Base-by-base conservation (phyloP, 1,140 invertebrate genomes). In the Ceratitis capitata region DNA sequence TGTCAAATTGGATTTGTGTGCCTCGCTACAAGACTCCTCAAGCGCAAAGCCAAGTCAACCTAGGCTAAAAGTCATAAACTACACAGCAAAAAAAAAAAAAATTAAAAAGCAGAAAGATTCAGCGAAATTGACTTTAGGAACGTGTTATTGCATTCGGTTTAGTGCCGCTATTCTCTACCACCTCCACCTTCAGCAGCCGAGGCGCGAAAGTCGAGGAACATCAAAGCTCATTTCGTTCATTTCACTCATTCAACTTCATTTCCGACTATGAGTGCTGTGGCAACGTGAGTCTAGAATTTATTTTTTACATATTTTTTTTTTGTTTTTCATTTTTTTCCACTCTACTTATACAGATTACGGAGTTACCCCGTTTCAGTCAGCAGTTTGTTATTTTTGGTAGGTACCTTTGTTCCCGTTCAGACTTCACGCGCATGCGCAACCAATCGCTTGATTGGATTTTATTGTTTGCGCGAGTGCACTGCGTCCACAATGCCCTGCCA, bases 371-470 rank as follows among this genome's bases (percentile, higher is more conserved):
- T 12, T 53, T 19, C 14, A 7, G 4, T 53, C 64, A 14, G 3
- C 14, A 32, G 6, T 39, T n/a, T n/a, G 19, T 74, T 85, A n/a
- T 47, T 58, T 58, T 83, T n/a, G n/a, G n/a, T n/a, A n/a, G 26
- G 32, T 45, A 32, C 61, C 51, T 47, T 29, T 49, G 35, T 82
- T 84, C 42, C 82, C 56, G 51, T 47, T 82, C 42, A 84, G 85
- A 86, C 85, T 89, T 88, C 83, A 88, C 87, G 88, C 88, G 89
- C 89, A 90, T 90, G 89, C 89, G 88, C 88, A 90, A 90, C 89
- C 86, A 90, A 90, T 90, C 89, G 88, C 89, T 89, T 90, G 89
- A 90, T 90, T 90, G 90, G 88, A 86, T 89, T 89, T 87, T 84
- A 84, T 83, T 84, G 47, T 61, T n/a, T n/a, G n/a, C n/a, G n/a